Percentiles rank a stretch among this genome's conserved stretches.
Conservation (phyloP, 2,888 invertebrate species). For the Monochamus alternatus region DNA sequence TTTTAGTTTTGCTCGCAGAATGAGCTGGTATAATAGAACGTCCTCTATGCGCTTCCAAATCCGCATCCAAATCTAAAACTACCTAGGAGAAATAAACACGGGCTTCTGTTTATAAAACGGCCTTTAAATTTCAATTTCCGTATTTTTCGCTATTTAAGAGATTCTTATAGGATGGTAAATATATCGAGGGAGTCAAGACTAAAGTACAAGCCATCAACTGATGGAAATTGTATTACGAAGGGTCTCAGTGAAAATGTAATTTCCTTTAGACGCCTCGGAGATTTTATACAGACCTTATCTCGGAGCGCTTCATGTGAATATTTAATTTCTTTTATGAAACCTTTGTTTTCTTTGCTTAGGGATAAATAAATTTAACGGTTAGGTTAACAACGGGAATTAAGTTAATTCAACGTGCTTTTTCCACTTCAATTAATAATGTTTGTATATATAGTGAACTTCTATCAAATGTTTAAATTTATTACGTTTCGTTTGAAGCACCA, state of each 20-base stretch:
- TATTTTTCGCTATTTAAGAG: conserved; percentile 16
- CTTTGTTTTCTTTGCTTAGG: conserved; percentile 43
- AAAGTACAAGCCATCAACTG: conserved; percentile 64
- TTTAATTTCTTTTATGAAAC: conserved; percentile 52
- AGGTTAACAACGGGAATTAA: conserved; percentile 26
- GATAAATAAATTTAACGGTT: conserved; percentile 40
- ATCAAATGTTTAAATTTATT: background rate
- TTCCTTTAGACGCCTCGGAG: conserved; percentile 65
- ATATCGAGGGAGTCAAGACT: conserved; percentile 45
- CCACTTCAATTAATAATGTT: too few species aligned
- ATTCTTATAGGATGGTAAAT: conserved; percentile 25
- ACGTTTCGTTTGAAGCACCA: too few species aligned
- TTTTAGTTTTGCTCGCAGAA: too few species aligned
- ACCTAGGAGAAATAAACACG: too few species aligned
- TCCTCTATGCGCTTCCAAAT: too few species aligned
- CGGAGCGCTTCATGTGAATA: conserved; percentile 55
- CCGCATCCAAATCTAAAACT: too few species aligned
- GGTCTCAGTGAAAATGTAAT: conserved; percentile 66
- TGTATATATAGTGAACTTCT: too few species aligned
- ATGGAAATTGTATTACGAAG: conserved; percentile 66
- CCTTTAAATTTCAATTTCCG: background rate
- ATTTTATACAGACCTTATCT: conserved; percentile 62
- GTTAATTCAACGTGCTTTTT: conserved; percentile 1
- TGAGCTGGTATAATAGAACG: too few species aligned
- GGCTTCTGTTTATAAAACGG: background rate